Evolutionary conservation across 2,797 vertebrate species (phyloP).

Genomic region (Pseudocheirus occidentalis): DNA sequence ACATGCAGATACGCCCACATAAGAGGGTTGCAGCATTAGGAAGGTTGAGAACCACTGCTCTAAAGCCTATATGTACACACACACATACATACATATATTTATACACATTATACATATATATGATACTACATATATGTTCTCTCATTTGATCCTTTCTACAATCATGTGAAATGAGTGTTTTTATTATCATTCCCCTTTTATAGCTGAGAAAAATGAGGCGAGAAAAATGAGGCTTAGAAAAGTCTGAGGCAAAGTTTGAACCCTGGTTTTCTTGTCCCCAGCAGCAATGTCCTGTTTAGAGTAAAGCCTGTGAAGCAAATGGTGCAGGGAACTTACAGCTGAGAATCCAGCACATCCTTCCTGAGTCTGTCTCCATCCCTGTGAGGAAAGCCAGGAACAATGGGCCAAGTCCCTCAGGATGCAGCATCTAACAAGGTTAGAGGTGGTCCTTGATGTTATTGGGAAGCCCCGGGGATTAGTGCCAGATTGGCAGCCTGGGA

Average conservation of each 20-base stretch:
- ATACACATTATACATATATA: too few relatives aligned
- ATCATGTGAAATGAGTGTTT: background rate
- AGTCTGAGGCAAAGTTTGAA: background rate
- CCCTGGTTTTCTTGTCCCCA: background rate
- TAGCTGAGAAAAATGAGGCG: background rate
- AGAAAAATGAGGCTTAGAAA: background rate
- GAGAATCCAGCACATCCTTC: background rate
- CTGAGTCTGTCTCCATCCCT: constrained; percentile 4
- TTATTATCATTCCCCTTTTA: background rate
- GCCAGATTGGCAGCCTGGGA: background rate
- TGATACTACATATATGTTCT: background rate
- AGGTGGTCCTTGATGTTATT: background rate
- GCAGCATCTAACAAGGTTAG: background rate
- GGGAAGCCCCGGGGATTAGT: background rate
- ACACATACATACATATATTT: too few relatives aligned
- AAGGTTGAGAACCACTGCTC: background rate
- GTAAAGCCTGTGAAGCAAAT: background rate
- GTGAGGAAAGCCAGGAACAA: background rate
- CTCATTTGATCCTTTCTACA: background rate
- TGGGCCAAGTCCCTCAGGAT: background rate
- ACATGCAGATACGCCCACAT: too few relatives aligned
- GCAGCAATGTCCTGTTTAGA: background rate
- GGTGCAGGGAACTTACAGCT: constrained; percentile 11
- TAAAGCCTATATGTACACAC: background rate
- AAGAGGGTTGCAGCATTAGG: too few relatives aligned